A percentile compares a stretch with the other conserved stretches of the same genome.
phyloP scores from a whole-genome alignment of 2,888 invertebrate species.

The Lasioglossum vierecki region DNA sequence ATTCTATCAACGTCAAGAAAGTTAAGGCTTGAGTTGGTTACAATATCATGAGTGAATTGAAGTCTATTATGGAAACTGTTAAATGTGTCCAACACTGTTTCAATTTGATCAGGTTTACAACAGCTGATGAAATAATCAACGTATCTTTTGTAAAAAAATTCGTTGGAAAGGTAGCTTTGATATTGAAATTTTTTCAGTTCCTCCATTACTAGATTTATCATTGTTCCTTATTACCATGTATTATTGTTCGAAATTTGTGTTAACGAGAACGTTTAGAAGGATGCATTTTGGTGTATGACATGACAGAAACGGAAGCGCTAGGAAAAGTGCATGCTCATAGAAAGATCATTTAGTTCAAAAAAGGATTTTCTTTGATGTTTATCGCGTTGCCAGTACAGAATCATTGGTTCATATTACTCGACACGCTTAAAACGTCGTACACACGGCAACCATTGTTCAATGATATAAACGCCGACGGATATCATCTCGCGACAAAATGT shows the following conservation, averaged over 20 bases:
- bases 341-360: neutral
- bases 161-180: no score
- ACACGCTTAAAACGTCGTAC: neutral
- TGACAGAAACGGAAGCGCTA: neutral
- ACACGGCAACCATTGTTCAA: neutral
- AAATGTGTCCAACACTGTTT: no score
- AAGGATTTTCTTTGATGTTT: slow-evolving; percentile 4
- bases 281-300: neutral
- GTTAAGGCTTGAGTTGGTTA: no score
- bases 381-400: neutral
- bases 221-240: no score
- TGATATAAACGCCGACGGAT: neutral
- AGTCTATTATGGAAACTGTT: no score
- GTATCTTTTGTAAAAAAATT: no score
- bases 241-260: neutral
- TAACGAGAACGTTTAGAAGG: neutral
- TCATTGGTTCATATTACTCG: neutral
- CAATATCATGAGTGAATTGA: no score
- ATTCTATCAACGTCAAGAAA: no score
- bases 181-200: no score
- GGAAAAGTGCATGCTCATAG: neutral
- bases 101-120: no score
- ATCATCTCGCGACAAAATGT: slow-evolving; percentile 22
- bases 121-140: no score
- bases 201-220: no score